These are phyloP conservation scores for Epinephelus lanceolatus DNA, from an alignment of 2,113 vertebrate species.

Conservation along the genomic window DNA sequence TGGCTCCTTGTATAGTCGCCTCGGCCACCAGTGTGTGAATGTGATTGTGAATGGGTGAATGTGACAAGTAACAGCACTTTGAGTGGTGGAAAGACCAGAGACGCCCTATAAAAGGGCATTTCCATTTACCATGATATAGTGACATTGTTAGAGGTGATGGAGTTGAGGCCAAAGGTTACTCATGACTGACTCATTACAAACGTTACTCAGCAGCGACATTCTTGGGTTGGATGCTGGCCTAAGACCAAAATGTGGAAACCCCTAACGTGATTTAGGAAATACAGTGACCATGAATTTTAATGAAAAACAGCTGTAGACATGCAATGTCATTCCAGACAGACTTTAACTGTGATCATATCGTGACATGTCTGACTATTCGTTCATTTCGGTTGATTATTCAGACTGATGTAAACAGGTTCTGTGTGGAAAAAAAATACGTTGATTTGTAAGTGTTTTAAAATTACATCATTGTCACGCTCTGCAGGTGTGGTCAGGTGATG, in stretches of 20 bases:
- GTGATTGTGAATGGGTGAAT: too few species aligned
- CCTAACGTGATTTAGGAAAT: background rate
- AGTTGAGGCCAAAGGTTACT: background rate
- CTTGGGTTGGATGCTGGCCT: background rate
- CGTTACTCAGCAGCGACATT: conserved; percentile 47
- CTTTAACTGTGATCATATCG: background rate
- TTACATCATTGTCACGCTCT: conserved; percentile 4
- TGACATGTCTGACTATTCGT: background rate
- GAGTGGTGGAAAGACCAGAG: too few species aligned
- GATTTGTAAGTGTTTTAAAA: background rate
- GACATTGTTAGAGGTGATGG: background rate
- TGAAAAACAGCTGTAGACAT: conserved; percentile 21
- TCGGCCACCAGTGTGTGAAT: too few species aligned
- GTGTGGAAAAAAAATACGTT: background rate
- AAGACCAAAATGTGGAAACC: conserved; percentile 16
- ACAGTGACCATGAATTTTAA: background rate
- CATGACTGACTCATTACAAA: conserved; percentile 22
- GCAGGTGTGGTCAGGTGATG: conserved; percentile 54
- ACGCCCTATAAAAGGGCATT: too few species aligned
- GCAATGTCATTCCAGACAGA: background rate
- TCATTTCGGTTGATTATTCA: background rate
- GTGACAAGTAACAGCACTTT: too few species aligned
- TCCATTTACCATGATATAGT: background rate
- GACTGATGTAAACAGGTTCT: background rate
- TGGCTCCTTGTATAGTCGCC: too few species aligned